A percentile compares a stretch with the other conserved stretches of the same genome.
phyloP scores from a whole-genome alignment of 2,113 vertebrate species.

The Diphyllodes magnificus region DNA sequence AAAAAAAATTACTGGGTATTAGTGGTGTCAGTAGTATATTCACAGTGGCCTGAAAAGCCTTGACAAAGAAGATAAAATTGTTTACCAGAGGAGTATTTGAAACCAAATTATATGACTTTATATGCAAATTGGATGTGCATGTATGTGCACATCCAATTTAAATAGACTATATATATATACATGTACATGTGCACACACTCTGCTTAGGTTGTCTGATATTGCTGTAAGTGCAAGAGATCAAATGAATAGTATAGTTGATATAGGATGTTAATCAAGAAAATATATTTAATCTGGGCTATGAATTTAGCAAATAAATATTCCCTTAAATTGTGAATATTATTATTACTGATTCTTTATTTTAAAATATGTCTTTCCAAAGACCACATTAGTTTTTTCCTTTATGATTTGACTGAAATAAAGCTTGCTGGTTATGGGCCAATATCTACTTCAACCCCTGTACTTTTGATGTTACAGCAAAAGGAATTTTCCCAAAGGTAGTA shows the following conservation, averaged over 20 bases:
- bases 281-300: not conserved
- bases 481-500: not conserved
- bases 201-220: not conserved
- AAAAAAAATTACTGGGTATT: not conserved
- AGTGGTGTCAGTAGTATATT: not conserved
- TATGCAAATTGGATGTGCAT: not conserved
- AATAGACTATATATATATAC: not conserved
- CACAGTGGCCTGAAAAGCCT: not conserved
- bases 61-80: not conserved
- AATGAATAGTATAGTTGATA: not conserved
- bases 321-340: not conserved
- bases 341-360: not conserved
- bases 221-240: not conserved
- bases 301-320: not conserved
- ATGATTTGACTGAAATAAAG: not conserved
- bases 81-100: not conserved
- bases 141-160: not conserved
- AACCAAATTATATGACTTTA: not conserved
- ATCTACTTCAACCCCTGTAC: not conserved
- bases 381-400: accelerated
- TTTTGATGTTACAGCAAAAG: not conserved
- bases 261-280: not conserved
- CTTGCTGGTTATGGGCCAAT: not conserved
- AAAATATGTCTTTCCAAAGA: not conserved
- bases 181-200: not conserved